Evolutionary conservation across 2,888 invertebrate species (phyloP).

Genomic region (Pandemis cinnamomeana): DNA sequence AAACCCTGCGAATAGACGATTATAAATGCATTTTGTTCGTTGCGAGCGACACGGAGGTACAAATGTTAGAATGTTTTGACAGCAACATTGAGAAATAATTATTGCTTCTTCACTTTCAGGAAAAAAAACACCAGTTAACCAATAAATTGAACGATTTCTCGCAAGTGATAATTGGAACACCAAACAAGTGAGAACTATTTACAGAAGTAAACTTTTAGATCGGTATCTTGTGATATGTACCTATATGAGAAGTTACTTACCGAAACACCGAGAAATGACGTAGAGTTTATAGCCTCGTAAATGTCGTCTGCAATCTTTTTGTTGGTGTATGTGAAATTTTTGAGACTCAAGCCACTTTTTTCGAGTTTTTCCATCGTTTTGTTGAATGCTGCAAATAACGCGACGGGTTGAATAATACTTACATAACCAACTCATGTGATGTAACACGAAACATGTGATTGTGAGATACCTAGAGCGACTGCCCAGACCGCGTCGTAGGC

Average conservation of each 20-base stretch:
- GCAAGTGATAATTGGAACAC: too few relatives aligned
- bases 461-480: constrained; percentile 91
- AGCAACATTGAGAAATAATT: background rate
- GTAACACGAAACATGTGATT: background rate
- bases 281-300: constrained; percentile 99
- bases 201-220: too few relatives aligned
- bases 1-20: constrained; percentile 88
- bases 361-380: constrained; percentile 96
- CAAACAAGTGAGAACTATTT: too few relatives aligned
- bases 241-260: constrained; percentile 85
- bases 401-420: constrained; percentile 5
- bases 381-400: constrained; percentile 91
- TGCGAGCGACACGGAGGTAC: background rate
- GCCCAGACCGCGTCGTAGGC: constrained; percentile 99
- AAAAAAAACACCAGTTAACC: too few relatives aligned
- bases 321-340: constrained; percentile 98
- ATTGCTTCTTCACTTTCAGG: too few relatives aligned
- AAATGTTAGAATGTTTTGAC: background rate
- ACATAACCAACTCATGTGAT: background rate
- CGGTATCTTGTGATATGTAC: background rate
- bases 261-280: constrained; percentile 98
- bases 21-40: constrained; percentile 19
- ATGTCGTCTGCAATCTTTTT: constrained; percentile 97
- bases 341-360: constrained; percentile 91
- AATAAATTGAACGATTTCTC: too few relatives aligned